These are phyloP conservation scores for Linyphia triangularis DNA, from an alignment of 2,888 invertebrate genomes.

Conservation along the genomic window DNA sequence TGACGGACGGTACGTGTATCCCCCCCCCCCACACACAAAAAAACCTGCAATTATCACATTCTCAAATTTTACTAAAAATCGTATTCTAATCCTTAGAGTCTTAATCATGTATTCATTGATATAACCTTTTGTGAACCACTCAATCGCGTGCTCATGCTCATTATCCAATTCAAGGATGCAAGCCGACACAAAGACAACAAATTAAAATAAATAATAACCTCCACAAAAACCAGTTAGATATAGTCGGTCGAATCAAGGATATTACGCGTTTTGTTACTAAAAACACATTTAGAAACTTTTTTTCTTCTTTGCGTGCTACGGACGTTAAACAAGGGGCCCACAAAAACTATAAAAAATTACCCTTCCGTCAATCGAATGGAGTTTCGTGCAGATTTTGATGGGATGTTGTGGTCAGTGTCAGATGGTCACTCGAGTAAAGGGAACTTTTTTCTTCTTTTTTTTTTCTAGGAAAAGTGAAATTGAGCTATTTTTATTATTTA, in stretches of 20 bases:
- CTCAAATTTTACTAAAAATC: no score
- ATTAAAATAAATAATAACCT: not conserved
- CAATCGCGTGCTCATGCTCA: not conserved
- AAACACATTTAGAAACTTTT: not conserved
- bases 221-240: not conserved
- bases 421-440: not conserved
- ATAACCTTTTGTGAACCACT: not conserved
- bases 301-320: not conserved
- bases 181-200: not conserved
- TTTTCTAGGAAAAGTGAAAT: slow-evolving; percentile 1
- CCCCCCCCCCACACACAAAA: no score
- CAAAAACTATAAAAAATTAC: not conserved
- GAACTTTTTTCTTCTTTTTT: not conserved
- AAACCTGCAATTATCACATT: no score
- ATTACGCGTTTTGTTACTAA: slow-evolving; percentile 28
- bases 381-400: not conserved
- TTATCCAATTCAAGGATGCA: not conserved
- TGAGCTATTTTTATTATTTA: not conserved
- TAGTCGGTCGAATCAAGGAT: slow-evolving; percentile 20
- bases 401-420: not conserved
- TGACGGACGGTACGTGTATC: no score
- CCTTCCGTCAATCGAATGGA: not conserved
- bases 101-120: no score
- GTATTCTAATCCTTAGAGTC: no score
- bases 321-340: not conserved